Conservation (phyloP, 2,113 vertebrate species). For the Lampris incognitus region DNA sequence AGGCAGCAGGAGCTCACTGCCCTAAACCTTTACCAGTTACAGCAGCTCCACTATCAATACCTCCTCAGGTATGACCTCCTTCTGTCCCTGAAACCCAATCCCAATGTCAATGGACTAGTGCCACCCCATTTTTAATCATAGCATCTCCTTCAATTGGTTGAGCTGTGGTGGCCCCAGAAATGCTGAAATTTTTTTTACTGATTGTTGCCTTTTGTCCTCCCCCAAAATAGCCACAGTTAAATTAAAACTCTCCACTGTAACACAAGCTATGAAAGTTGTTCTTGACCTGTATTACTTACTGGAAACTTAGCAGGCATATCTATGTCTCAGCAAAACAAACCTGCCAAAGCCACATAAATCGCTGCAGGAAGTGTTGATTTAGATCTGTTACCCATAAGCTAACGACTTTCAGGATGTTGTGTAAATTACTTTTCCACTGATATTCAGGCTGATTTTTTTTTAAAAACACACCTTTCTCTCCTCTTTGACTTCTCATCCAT, state of each 20-base stretch:
- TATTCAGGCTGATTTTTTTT: background rate
- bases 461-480: background rate
- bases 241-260: too few relatives aligned
- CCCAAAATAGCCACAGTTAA: too few relatives aligned
- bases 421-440: background rate
- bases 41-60: conserved; percentile 95
- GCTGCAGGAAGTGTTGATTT: background rate
- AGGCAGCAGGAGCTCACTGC: conserved; percentile 94
- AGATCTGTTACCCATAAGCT: background rate
- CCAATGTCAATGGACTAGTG: background rate
- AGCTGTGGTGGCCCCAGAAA: too few relatives aligned
- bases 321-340: too few relatives aligned
- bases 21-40: conserved; percentile 94
- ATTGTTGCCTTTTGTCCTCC: too few relatives aligned
- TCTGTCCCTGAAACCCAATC: background rate
- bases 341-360: too few relatives aligned
- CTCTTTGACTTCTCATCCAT: background rate
- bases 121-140: background rate
- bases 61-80: conserved; percentile 87
- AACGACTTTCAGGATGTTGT: background rate
- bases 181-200: too few relatives aligned
- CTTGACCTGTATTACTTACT: too few relatives aligned
- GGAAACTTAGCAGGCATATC: too few relatives aligned
- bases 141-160: background rate
- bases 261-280: too few relatives aligned